Conservation (phyloP, 2,888 invertebrate species). For the Mallateleia sp. region DNA sequence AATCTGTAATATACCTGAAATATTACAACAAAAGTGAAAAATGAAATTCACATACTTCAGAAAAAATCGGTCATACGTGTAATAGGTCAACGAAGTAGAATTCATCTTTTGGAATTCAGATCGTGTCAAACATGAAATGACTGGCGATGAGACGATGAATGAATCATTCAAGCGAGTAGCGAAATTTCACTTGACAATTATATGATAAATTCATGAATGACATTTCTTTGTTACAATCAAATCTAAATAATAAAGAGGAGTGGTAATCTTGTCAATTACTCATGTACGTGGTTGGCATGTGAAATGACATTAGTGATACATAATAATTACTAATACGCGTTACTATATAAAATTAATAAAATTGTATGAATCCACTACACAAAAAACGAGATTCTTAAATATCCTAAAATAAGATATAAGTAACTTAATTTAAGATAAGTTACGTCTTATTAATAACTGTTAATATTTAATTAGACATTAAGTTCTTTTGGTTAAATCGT, state of each 20-base stretch:
- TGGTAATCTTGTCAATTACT: not conserved
- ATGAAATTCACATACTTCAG: not conserved
- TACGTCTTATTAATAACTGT: no score
- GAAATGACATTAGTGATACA: no score
- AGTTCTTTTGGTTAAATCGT: no score
- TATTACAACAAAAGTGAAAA: constrained; percentile 47
- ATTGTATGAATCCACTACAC: no score
- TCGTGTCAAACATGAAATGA: constrained; percentile 73
- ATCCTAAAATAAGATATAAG: no score
- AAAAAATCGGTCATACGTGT: constrained; percentile 73
- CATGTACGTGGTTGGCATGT: no score
- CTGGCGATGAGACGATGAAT: constrained; percentile 64
- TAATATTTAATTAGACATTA: no score
- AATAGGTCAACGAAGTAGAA: constrained; percentile 69
- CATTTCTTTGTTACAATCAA: not conserved
- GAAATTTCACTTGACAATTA: constrained; percentile 63
- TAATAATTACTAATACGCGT: no score
- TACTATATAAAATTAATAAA: no score
- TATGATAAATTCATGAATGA: constrained; percentile 32
- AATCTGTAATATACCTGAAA: not conserved
- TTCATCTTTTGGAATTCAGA: constrained; percentile 75
- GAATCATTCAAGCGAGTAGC: constrained; percentile 50
- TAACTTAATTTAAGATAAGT: no score
- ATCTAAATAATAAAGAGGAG: not conserved
- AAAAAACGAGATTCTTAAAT: no score